Conservation (phyloP, 1,140 invertebrate genomes). For the Sinella curviseta region DNA sequence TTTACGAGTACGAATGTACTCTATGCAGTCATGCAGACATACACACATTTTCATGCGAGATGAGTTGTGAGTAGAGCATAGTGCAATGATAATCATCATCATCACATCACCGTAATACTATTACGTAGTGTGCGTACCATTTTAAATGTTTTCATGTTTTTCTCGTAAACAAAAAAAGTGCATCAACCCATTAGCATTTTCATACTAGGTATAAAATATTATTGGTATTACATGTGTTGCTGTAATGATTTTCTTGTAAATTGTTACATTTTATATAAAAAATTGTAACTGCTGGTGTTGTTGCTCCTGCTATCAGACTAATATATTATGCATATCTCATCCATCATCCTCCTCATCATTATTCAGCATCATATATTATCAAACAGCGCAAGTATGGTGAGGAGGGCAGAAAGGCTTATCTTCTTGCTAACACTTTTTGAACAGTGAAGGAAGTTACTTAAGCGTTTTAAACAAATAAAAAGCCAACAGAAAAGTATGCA, state of each 20-base stretch:
- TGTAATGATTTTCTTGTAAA: background rate
- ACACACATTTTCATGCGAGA: no score
- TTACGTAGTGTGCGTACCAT: no score
- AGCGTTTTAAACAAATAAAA: background rate
- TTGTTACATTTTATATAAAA: background rate
- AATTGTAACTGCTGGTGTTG: background rate
- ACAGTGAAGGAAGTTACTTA: slow-evolving; percentile 19
- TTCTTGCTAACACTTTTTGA: background rate
- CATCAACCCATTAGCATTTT: background rate
- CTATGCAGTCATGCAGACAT: no score
- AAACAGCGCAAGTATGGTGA: no score
- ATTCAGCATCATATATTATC: no score
- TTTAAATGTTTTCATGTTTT: background rate
- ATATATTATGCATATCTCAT: background rate
- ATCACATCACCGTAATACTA: no score
- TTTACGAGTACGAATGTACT: background rate
- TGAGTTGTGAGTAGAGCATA: no score
- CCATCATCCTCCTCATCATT: no score
- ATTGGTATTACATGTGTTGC: background rate
- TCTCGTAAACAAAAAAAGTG: background rate
- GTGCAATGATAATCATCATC: no score
- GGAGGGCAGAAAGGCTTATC: background rate
- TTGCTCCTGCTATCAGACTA: no score
- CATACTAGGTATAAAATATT: no score
- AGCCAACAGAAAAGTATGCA: no score